Percentiles rank a stretch among this genome's conserved stretches.
Evolutionary conservation across 2,888 invertebrate genomes (phyloP).

Genomic region (Acanthosepion pharaonis): DNA sequence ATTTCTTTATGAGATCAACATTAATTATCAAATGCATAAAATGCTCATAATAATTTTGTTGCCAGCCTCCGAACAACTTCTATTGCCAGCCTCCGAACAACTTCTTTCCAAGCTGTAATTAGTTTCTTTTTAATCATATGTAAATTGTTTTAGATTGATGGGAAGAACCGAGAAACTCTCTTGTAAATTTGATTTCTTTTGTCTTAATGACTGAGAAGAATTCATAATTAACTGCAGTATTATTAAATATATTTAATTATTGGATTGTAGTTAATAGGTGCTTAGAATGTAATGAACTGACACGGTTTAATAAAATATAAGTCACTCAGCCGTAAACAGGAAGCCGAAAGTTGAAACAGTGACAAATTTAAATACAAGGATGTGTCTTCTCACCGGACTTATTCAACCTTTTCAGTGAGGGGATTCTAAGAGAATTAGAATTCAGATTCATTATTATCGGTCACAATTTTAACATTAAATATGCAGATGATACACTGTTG

Average conservation of each 20-base stretch:
- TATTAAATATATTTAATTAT: slow-evolving; percentile 21
- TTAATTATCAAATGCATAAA: not conserved
- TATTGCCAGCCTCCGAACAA: not conserved
- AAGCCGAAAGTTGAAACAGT: not conserved
- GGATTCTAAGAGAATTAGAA: too few relatives aligned
- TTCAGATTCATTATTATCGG: too few relatives aligned
- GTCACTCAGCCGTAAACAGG: not conserved
- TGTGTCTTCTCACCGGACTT: too few relatives aligned
- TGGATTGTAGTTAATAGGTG: not conserved
- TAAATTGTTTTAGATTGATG: not conserved
- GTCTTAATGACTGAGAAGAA: not conserved
- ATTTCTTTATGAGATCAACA: not conserved
- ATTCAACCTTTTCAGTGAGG: too few relatives aligned
- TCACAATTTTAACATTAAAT: too few relatives aligned
- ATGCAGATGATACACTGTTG: too few relatives aligned
- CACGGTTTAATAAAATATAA: not conserved
- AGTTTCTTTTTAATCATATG: not conserved
- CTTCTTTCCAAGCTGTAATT: not conserved
- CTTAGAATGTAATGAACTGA: not conserved
- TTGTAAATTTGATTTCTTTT: not conserved
- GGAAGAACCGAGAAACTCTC: not conserved
- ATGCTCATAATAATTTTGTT: not conserved
- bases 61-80: not conserved
- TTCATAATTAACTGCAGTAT: not conserved
- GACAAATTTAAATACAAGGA: not conserved